Base-by-base conservation (phyloP, 1,140 invertebrate species). In the Copidosoma floridanum region DNA sequence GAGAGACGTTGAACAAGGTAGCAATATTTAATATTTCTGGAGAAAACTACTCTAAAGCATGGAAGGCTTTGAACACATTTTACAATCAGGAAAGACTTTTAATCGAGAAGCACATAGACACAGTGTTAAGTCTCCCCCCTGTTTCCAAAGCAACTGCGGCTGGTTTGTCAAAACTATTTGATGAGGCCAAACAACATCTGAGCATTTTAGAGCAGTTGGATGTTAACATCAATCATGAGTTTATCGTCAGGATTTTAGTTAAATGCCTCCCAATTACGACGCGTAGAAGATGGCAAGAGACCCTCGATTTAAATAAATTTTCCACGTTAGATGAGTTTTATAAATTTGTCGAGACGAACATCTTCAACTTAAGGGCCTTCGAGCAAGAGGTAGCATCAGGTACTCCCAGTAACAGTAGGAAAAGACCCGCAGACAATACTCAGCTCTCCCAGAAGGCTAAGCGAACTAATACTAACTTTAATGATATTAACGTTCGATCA, bases 41-140 rank as follows among this genome's bases (percentile, higher is more conserved):
- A 26, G 40, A 11, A 10, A 72, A 74, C 57, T 74, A 74, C 56
- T 10, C 23, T 3, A 48, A 59, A 2, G 70, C 70, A 6, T 74
- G 68, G 68, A 16, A 37, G 8, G 24, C 56, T 0, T 20, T 71
- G 3, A 43, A 50, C 27, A 55, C 66, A 3, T 40, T 68, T 1
- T 73, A 63, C 48, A 56, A 71, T 27, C 67, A 70, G 43, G 66
- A 65, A 54, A 41, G 59, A 3, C 24, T 58, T 14, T 29, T 73
- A 6, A 61, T 68, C 12, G 63, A 61, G 55, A 51, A 72, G 32
- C 71, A 73, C 54, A 20, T 70, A 18, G 61, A 68, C 26, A 24
- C 43, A 14, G 11, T 46, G 2, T 46, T 46, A 2, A 24, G 26
- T 46, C 23, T 46, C 14, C 20, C 23, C 11, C 2, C 11, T 3